These are phyloP conservation scores for Lepus europaeus DNA, from an alignment of 2,113 vertebrate species.

Conservation along the genomic window DNA sequence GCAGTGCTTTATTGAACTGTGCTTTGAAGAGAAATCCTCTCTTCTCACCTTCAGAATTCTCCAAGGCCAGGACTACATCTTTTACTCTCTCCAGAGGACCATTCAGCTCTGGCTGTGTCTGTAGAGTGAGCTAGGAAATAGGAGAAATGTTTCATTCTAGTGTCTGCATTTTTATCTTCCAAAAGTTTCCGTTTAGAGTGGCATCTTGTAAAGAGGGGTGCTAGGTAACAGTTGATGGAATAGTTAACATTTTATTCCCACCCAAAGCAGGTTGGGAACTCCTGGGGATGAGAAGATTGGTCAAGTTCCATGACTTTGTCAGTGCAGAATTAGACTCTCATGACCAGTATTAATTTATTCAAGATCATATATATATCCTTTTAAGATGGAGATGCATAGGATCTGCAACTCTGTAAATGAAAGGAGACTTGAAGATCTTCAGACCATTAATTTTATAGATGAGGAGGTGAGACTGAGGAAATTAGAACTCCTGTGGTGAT, in stretches of 20 bases:
- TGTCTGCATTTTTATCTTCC: neutral
- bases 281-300: neutral
- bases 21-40: conserved; percentile 27
- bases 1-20: conserved; percentile 27
- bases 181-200: neutral
- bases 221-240: neutral
- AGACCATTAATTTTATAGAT: neutral
- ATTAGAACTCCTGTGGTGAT: neutral
- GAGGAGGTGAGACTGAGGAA: neutral
- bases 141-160: neutral
- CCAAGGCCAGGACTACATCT: neutral
- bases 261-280: neutral
- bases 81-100: neutral
- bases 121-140: neutral
- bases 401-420: neutral
- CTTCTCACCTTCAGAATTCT: conserved; percentile 31
- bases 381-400: neutral
- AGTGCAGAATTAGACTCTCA: neutral
- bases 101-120: neutral
- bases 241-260: neutral
- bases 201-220: neutral
- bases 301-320: neutral
- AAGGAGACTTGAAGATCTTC: conserved; percentile 7
- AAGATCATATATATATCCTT: neutral
- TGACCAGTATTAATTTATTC: neutral